A percentile compares a stretch with the other conserved stretches of the same genome.
Conservation (phyloP, 2,888 invertebrate species). For the Hypomecis atomaria region DNA sequence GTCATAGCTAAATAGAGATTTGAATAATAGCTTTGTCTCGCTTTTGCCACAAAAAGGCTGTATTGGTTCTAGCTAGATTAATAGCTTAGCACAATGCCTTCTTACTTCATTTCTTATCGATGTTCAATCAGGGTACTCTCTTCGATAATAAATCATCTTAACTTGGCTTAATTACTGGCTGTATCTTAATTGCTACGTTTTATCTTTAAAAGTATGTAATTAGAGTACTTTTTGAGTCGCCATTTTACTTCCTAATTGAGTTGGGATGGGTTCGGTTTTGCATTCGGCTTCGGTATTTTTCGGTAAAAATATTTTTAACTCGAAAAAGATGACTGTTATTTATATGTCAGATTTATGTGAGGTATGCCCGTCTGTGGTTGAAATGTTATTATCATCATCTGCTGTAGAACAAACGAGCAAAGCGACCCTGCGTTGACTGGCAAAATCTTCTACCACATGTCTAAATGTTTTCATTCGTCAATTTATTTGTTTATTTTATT, state of each 20-base stretch:
- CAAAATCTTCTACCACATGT: too few relatives aligned
- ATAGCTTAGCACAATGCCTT: not conserved
- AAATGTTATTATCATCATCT: too few relatives aligned
- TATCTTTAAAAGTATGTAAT: slow-evolving; percentile 44
- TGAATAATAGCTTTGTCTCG: too few relatives aligned
- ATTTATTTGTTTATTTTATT: too few relatives aligned
- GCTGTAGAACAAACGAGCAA: too few relatives aligned
- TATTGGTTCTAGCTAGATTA: not conserved
- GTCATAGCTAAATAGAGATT: too few relatives aligned
- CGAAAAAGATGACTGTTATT: too few relatives aligned
- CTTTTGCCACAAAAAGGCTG: too few relatives aligned
- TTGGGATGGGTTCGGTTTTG: slow-evolving; percentile 1
- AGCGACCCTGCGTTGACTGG: too few relatives aligned
- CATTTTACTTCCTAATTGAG: slow-evolving; percentile 21
- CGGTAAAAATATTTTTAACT: not conserved
- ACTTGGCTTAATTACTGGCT: slow-evolving; percentile 36
- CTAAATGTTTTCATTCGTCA: too few relatives aligned
- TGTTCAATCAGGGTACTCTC: slow-evolving; percentile 23
- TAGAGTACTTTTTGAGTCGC: slow-evolving; percentile 27
- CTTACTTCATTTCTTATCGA: slow-evolving; percentile 8
- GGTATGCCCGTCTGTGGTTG: too few relatives aligned
- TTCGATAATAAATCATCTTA: slow-evolving; percentile 52
- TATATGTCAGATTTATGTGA: too few relatives aligned
- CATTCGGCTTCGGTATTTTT: not conserved
- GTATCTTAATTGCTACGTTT: slow-evolving; percentile 52